A percentile compares a stretch with the other conserved stretches of the same genome.
Evolutionary conservation across 2,888 invertebrate genomes (phyloP).

Genomic region (Spilarctia lutea): DNA sequence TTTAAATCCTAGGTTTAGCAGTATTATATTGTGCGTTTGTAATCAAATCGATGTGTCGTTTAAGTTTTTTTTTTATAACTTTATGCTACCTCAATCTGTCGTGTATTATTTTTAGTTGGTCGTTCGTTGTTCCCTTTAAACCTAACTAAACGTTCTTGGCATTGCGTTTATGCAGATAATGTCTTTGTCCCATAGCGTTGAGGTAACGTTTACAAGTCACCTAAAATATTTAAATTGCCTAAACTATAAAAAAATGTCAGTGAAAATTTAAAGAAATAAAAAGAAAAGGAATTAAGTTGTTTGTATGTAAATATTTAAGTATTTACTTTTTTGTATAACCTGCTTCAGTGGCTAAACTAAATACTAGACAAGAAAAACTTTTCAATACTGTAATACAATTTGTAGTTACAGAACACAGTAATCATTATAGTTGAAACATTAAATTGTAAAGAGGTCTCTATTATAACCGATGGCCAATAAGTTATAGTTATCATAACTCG

Average conservation of each 20-base stretch:
- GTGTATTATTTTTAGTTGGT: conserved; percentile 62
- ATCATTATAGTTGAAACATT: conserved; percentile 37
- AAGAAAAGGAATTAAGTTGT: background rate
- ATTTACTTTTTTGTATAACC: background rate
- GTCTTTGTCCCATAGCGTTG: background rate
- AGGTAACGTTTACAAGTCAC: conserved; percentile 16
- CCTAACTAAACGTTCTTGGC: conserved; percentile 11
- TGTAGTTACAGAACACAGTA: conserved; percentile 47
- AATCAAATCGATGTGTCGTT: conserved; percentile 57
- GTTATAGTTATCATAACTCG: conserved; percentile 4
- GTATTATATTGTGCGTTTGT: conserved; percentile 75
- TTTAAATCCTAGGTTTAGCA: conserved; percentile 75
- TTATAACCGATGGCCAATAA: conserved; percentile 20
- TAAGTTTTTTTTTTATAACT: conserved; percentile 62
- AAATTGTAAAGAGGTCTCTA: conserved; percentile 20
- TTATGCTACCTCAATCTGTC: conserved; percentile 78
- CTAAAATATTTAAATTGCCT: conserved; percentile 11
- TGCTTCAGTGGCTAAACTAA: background rate
- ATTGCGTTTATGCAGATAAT: conserved; percentile 12
- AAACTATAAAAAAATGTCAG: conserved; percentile 47
- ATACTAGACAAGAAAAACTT: background rate
- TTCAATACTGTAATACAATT: conserved; percentile 37
- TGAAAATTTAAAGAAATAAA: conserved; percentile 49
- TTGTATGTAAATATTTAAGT: background rate
- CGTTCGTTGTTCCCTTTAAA: conserved; percentile 37